phyloP scores from a whole-genome alignment of 2,113 vertebrate genomes.

The Neopipo cinnamomea region DNA sequence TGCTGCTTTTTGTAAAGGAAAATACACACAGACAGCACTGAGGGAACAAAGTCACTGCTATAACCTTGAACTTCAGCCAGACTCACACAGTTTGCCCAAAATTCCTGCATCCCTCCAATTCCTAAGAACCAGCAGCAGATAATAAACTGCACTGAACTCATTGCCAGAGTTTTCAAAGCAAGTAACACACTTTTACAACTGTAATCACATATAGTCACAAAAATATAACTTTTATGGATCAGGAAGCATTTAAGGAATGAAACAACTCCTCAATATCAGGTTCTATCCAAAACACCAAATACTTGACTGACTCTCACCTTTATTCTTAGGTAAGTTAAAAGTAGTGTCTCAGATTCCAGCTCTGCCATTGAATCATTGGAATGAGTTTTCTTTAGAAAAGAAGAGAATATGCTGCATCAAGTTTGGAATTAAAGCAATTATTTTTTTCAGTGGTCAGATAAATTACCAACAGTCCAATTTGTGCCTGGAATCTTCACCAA shows the following conservation, averaged over 20 bases:
- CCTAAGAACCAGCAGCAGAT: neutral
- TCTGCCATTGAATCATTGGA: neutral
- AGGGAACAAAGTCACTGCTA: neutral
- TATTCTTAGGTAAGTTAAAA: conserved; percentile 58
- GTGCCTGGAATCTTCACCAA: neutral
- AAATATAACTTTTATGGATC: neutral
- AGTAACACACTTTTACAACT: neutral
- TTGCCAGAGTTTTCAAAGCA: neutral
- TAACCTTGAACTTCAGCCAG: neutral
- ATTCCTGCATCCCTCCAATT: neutral
- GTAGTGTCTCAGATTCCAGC: conserved; percentile 65
- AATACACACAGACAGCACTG: neutral
- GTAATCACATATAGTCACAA: neutral
- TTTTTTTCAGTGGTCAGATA: neutral
- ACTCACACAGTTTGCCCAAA: neutral
- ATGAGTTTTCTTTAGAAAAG: neutral
- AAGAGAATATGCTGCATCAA: neutral
- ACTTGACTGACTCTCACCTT: conserved; percentile 47
- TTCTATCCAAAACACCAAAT: neutral
- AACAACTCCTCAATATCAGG: neutral
- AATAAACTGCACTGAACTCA: neutral
- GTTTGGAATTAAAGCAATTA: neutral
- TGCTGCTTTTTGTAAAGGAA: neutral
- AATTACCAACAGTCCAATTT: neutral
- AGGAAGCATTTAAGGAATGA: neutral